Evolutionary conservation across 2,113 vertebrate species (phyloP).

Genomic region (Pseudorasbora parva): DNA sequence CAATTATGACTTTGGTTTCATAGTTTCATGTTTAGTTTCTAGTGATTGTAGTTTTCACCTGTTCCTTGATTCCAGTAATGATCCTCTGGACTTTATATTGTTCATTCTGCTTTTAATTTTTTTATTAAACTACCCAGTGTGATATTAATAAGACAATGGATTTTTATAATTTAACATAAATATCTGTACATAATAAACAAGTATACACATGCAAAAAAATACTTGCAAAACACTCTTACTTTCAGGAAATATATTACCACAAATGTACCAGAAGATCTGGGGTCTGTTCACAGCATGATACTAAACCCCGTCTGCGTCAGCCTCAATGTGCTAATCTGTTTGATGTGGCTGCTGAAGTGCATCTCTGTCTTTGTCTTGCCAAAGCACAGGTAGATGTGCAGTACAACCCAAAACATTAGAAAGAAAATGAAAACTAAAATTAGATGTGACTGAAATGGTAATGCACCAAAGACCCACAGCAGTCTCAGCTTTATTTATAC

Average conservation of each 20-base stretch:
- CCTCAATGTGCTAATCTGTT: not conserved
- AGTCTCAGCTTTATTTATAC: constrained; percentile 9
- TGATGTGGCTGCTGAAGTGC: not conserved
- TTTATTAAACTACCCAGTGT: no score
- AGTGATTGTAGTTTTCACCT: no score
- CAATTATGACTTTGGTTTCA: no score
- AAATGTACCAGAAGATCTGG: not conserved
- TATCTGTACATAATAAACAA: not conserved
- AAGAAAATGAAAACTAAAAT: constrained; percentile 15
- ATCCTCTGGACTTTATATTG: no score
- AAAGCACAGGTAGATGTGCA: not conserved
- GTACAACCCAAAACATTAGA: not conserved
- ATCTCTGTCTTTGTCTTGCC: constrained; percentile 16
- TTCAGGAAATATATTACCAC: not conserved
- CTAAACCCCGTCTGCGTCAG: constrained; percentile 1
- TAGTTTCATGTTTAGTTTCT: no score
- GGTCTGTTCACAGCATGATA: not conserved
- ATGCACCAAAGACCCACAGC: not conserved
- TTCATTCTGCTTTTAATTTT: no score
- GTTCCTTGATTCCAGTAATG: no score
- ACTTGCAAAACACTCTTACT: not conserved
- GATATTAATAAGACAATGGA: no score
- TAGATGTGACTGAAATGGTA: not conserved
- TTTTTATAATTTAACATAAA: no score
- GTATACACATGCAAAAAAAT: not conserved